Evolutionary conservation across 1,140 invertebrate species (phyloP).

Genomic region (Eueides isabella): DNA sequence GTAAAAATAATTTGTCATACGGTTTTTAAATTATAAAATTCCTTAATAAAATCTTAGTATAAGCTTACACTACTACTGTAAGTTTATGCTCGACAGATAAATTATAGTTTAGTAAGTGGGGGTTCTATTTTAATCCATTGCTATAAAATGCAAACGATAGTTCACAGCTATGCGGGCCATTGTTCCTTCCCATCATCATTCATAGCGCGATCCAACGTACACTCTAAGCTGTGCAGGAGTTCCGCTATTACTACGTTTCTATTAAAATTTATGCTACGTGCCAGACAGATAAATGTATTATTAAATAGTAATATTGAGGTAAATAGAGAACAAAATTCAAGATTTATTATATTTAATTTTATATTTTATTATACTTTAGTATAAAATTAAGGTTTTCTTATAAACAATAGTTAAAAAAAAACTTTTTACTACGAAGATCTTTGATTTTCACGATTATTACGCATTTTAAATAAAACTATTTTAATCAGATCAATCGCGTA

Average conservation of each 20-base stretch:
- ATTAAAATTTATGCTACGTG: neutral
- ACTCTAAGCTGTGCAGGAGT: constrained; percentile 10
- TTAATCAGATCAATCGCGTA: no score
- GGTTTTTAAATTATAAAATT: no score
- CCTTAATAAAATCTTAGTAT: no score
- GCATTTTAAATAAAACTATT: no score
- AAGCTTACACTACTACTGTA: no score
- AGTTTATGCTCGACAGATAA: neutral
- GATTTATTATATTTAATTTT: neutral
- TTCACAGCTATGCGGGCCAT: constrained; percentile 22
- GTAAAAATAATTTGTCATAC: no score
- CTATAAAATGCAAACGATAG: constrained; percentile 21
- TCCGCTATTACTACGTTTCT: constrained; percentile 12
- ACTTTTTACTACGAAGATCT: no score
- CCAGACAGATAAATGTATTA: neutral
- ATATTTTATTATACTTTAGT: no score
- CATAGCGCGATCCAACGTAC: constrained; percentile 17
- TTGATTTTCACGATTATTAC: no score
- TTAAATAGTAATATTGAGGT: neutral
- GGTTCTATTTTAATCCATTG: constrained; percentile 17
- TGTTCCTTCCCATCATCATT: constrained; percentile 38
- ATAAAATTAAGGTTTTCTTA: no score
- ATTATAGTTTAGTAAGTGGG: neutral
- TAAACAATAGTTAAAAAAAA: no score
- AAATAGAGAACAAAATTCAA: neutral